Evolutionary conservation across 1,140 invertebrate species (phyloP), one percentile per base, ranked within the genome.

Genomic region (Leptinotarsa undecemlineata): DNA sequence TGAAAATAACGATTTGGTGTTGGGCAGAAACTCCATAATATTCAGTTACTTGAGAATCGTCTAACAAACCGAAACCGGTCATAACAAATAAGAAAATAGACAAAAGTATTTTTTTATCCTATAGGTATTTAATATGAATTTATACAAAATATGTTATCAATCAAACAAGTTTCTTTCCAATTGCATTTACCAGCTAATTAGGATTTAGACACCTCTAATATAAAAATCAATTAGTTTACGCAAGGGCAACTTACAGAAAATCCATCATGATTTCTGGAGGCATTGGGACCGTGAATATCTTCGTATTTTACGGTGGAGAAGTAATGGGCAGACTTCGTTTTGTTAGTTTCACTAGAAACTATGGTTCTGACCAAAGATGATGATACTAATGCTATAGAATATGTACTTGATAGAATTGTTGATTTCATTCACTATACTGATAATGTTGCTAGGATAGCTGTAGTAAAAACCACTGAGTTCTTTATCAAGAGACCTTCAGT

Each of bases 321-420:
- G 61, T 33, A 33, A 33, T 8, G 71, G 71, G 23, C 23, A 26
- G 2, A 42, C 33, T 15, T 61, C 3, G 5, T 20, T 14, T 13
- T 69, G 6, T 47, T 20, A 42, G 66, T 47, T 33, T 26, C 63
- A 42, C 3, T 69, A 17, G 74, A 64, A 63, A 23, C 23, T 21
- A 13, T 84, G 47, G 83, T 83, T 20, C 11, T 83, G 17, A 47
- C 82, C 1, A 79, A 76, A n/a, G 71, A 76, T 15, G 74, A 83
- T 60, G 80, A 80, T 57, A n/a, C 72, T 2, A 73, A 75, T 17
- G 75, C 80, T 5, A 66, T 81, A 21, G 71, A 68, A 13, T 84
- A 79, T 80, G 64, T 68, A 11, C 17, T 84, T 0, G 86, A 85
- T 48, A 82, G 84, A 48, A 77, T 82, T 23, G 80, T 87, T 69